Evolutionary conservation across 1,140 invertebrate genomes (phyloP).

Genomic region (Matsumurasca onukii): DNA sequence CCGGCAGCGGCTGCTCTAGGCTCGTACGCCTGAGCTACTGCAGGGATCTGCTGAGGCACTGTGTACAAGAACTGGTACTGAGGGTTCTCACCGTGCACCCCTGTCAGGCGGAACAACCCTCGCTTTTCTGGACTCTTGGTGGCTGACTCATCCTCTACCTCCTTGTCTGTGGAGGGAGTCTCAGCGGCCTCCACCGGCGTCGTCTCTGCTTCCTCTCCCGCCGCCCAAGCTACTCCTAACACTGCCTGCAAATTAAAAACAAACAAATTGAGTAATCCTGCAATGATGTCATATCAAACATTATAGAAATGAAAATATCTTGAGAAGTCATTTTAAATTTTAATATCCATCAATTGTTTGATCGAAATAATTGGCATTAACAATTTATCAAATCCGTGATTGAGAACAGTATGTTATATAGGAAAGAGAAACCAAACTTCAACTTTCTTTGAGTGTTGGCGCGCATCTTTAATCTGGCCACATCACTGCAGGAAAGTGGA

Average conservation of each 20-base stretch:
- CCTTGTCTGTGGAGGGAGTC: not conserved
- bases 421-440: too few relatives aligned
- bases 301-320: too few relatives aligned
- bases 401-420: too few relatives aligned
- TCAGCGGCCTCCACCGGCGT: not conserved
- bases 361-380: too few relatives aligned
- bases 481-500: too few relatives aligned
- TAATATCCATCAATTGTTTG: too few relatives aligned
- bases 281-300: too few relatives aligned
- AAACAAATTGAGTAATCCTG: not conserved
- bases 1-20: not conserved
- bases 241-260: not conserved
- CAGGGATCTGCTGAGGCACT: not conserved
- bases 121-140: constrained; percentile 9
- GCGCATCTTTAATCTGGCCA: too few relatives aligned
- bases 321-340: too few relatives aligned
- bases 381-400: too few relatives aligned
- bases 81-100: constrained; percentile 9
- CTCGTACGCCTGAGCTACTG: not conserved
- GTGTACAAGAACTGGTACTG: not conserved
- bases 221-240: not conserved
- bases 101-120: constrained; percentile 1
- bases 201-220: constrained; percentile 1
- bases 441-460: too few relatives aligned
- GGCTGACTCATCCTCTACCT: not conserved